Conservation (phyloP, 2,888 invertebrate genomes). For the Carabus problematicus region DNA sequence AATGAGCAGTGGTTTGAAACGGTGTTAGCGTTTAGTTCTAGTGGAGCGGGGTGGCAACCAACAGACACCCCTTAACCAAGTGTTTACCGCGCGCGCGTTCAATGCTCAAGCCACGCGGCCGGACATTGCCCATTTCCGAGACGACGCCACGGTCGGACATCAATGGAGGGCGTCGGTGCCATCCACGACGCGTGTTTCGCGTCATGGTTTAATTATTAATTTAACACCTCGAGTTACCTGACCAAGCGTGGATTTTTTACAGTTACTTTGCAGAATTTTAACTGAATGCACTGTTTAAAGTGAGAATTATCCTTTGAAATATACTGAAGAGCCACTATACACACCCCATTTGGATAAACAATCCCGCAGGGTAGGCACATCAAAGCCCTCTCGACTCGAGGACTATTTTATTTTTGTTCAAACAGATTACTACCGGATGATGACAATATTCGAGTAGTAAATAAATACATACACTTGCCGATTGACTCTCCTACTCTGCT, state of each 20-base stretch:
- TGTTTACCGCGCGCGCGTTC: neutral
- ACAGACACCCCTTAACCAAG: neutral
- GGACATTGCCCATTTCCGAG: conserved; percentile 38
- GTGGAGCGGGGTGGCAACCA: neutral
- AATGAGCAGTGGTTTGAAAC: conserved; percentile 18
- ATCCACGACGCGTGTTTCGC: conserved; percentile 23
- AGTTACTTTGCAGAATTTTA: too few species aligned
- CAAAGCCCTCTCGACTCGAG: conserved; percentile 30
- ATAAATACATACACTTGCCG: too few species aligned
- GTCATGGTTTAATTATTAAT: conserved; percentile 38
- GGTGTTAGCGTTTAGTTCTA: conserved; percentile 22
- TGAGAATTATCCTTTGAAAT: too few species aligned
- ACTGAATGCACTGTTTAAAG: too few species aligned
- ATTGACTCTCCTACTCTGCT: too few species aligned
- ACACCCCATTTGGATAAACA: neutral
- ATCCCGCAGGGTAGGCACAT: too few species aligned
- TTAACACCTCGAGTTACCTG: neutral
- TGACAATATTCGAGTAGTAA: too few species aligned
- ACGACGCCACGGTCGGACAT: neutral
- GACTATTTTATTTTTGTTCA: conserved; percentile 12
- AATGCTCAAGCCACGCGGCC: conserved; percentile 24
- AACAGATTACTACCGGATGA: too few species aligned
- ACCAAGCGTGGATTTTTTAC: too few species aligned
- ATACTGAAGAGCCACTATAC: too few species aligned
- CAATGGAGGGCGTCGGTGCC: conserved; percentile 20